Evolutionary conservation across 2,797 vertebrate species (phyloP).

Genomic region (Sebastes kiyomatsui): DNA sequence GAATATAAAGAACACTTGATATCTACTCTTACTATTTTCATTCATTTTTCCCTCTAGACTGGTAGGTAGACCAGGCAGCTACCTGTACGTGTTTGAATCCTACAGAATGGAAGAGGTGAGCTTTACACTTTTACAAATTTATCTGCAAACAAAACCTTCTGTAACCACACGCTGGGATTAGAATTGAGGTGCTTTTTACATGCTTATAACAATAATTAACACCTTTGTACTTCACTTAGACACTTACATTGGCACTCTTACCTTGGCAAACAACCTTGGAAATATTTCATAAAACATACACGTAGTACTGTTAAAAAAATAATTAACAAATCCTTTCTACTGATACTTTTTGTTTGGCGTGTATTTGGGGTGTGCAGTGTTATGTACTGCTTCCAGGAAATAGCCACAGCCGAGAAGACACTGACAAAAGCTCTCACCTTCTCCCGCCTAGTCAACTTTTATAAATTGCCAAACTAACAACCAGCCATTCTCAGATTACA

Average conservation of each 20-base stretch:
- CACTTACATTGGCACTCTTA: background rate
- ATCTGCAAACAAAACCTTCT: background rate
- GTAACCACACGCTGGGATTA: background rate
- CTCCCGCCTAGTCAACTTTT: background rate
- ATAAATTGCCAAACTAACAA: background rate
- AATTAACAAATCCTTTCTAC: background rate
- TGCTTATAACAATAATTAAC: background rate
- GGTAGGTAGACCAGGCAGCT: constrained; percentile 93
- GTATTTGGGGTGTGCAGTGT: background rate
- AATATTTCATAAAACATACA: background rate
- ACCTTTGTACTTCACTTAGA: background rate
- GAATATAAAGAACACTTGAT: background rate
- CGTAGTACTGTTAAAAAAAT: background rate
- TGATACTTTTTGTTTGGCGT: background rate
- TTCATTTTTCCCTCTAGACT: constrained; percentile 78
- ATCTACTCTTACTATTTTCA: background rate
- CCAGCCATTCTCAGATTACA: background rate
- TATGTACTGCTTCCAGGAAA: background rate
- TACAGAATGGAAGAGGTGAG: constrained; percentile 98
- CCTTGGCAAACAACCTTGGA: background rate
- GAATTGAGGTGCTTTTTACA: background rate
- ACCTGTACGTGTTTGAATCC: constrained; percentile 94
- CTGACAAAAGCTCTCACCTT: background rate
- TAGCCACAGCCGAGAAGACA: background rate
- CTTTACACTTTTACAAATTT: background rate